Base-by-base conservation (phyloP, 1,140 invertebrate species). In the Hylaeus volcanicus region DNA sequence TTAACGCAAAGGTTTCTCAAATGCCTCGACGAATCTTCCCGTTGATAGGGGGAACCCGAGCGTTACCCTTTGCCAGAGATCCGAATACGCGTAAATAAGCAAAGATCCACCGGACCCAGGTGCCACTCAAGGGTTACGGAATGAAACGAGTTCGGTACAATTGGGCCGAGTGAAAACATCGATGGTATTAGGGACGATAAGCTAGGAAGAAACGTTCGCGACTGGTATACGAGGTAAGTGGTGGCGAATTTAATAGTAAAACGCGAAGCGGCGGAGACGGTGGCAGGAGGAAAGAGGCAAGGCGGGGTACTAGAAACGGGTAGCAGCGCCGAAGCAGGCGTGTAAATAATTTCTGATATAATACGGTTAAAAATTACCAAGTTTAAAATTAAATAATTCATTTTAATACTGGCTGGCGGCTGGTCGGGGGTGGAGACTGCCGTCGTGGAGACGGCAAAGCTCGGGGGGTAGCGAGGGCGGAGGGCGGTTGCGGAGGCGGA, bases 321-420 rank as follows among this genome's bases (percentile, higher is more conserved):
- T 65, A 69, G 83, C 78, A 48, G 84, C 79, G 78, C 86, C 84
- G 88, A 91, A 91, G 86, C 89, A 84, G 89, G 87, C 88, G 86
- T 86, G 89, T 93, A 91, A 93, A 93, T 93, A 92, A 93, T 93
- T 92, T 90, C 89, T 89, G 86, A 91, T 91, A 92, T 92, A 91
- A 92, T 92, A 90, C 87, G 90, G 90, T 93, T 92, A 93, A 92
- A 93, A 93, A 93, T 93, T 93, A 91, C 92, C 90, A 92, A 93
- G 92, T 93, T 93, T 93, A 93, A 93, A 92, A 93, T 92, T 93
- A 92, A 93, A 93, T 93, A 93, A 93, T 93, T 93, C 88, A 93
- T 93, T 93, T 93, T 92, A 93, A 93, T 93, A 93, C 91, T 80
- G 88, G 90, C 85, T 85, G 84, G 82, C 85, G 81, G 82, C 83